A percentile compares a stretch with the other conserved stretches of the same genome.
Evolutionary conservation across 2,888 invertebrate genomes (phyloP).

Genomic region (Catocala sponsa): DNA sequence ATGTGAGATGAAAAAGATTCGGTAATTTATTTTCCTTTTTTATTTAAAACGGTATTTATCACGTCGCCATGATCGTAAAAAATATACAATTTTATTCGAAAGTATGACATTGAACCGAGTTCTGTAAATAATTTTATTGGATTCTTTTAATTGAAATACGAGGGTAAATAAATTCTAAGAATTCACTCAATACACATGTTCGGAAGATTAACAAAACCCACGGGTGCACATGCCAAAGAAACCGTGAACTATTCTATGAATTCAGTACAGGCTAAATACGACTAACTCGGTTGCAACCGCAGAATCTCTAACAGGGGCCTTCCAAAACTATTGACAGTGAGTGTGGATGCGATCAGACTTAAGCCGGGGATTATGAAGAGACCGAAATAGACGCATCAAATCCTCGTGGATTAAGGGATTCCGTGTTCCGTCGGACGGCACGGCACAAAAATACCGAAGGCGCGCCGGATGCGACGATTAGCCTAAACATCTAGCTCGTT

Average conservation of each 20-base stretch:
- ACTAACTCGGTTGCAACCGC: slow-evolving; percentile 77
- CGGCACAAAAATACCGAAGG: slow-evolving; percentile 85
- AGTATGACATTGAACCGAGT: slow-evolving; percentile 16
- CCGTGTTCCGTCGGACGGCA: slow-evolving; percentile 84
- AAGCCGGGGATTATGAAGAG: slow-evolving; percentile 87
- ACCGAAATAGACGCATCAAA: slow-evolving; percentile 88
- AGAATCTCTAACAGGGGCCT: slow-evolving; percentile 84
- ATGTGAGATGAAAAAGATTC: slow-evolving; percentile 38
- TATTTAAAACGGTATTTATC: slow-evolving; percentile 52
- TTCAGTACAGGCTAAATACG: slow-evolving; percentile 77
- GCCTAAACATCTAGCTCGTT: slow-evolving; percentile 82
- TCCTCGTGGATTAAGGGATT: slow-evolving; percentile 86
- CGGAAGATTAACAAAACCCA: slow-evolving; percentile 67
- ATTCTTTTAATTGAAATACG: slow-evolving; percentile 25
- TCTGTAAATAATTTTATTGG: slow-evolving; percentile 8
- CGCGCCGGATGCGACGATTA: slow-evolving; percentile 87
- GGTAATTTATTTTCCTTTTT: slow-evolving; percentile 44
- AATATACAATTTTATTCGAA: slow-evolving; percentile 15
- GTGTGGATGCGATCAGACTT: slow-evolving; percentile 88
- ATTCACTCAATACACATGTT: slow-evolving; percentile 69
- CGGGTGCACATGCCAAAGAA: slow-evolving; percentile 74
- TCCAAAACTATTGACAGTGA: slow-evolving; percentile 88
- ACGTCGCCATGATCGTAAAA: slow-evolving; percentile 25
- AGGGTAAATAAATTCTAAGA: slow-evolving; percentile 51
- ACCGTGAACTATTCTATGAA: slow-evolving; percentile 80